Evolutionary conservation across 2,888 invertebrate genomes (phyloP), one percentile per base, ranked within the genome.

Genomic region (Ectropis crepuscularia): DNA sequence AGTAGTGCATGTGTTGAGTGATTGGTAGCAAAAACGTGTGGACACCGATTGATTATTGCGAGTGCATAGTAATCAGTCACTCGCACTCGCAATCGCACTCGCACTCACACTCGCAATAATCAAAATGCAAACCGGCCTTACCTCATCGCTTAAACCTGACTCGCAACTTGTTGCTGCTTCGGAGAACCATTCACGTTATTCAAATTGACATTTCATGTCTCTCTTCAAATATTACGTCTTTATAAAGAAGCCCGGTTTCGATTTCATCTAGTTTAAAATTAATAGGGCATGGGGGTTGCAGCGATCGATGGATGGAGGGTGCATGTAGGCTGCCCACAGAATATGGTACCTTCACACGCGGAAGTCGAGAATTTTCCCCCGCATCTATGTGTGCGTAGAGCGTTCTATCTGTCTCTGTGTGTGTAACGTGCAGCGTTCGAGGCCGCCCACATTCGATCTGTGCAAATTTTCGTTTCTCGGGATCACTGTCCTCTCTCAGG

Each of bases 391-490:
- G 65, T 77, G 78, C 64, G 74, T 73, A 71, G 67, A 28, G 16
- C 16, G 16, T 4, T 28, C 16, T 28, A 28, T 28, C 67, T 75
- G 75, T 16, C n/a, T 11, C 16, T 78, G 79, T 78, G 77, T 79
- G 80, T 77, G 82, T 77, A 76, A 74, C 78, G 80, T 86, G 87
- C 85, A 87, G 79, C 78, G 79, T 67, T 78, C 92, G 92, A 92
- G 92, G 92, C 90, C 92, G 92, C 91, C 92, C 91, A 92, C 92
- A 92, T 92, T 85, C 88, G 91, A 89, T 90, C 90, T 91, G 92
- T 91, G 92, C 92, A 92, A 92, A 92, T 90, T 92, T 82, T 91
- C 83, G 90, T 85, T 85, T 81, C 80, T 79, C 79, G 85, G 87
- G 92, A 89, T 90, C 92, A 87, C 80, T 89, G 90, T 67, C 92